These are phyloP conservation scores for Nycticryphes semicollaris DNA, from an alignment of 2,113 vertebrate species.

Conservation along the genomic window DNA sequence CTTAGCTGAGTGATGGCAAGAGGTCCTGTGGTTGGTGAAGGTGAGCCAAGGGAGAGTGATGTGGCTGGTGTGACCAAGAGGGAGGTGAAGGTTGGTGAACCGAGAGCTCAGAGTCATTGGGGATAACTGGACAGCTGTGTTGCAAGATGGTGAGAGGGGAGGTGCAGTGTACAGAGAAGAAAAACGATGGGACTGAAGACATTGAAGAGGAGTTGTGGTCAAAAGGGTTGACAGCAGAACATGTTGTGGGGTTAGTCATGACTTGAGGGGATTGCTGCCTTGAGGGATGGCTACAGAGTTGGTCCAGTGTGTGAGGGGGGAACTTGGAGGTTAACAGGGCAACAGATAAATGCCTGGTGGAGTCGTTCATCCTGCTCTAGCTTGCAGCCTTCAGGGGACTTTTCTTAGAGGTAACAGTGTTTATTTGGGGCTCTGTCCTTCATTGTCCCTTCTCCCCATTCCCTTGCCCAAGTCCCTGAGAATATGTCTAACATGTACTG, in stretches of 20 bases:
- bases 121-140: background rate
- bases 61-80: background rate
- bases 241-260: background rate
- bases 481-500: background rate
- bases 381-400: background rate
- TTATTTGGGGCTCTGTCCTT: background rate
- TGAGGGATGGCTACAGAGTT: background rate
- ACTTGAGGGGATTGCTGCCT: background rate
- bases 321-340: background rate
- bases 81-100: background rate
- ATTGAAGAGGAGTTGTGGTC: background rate
- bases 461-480: background rate
- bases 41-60: background rate
- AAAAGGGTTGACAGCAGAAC: background rate
- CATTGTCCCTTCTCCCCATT: background rate
- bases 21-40: background rate
- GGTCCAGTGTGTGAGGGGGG: background rate
- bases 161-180: background rate
- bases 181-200: fast-evolving
- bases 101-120: background rate
- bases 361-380: background rate
- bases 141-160: background rate
- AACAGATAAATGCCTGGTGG: background rate
- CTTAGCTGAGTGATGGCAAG: background rate
- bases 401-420: background rate